These are phyloP conservation scores for Mellivora capensis DNA, from an alignment of 2,113 vertebrate genomes.

Conservation along the genomic window DNA sequence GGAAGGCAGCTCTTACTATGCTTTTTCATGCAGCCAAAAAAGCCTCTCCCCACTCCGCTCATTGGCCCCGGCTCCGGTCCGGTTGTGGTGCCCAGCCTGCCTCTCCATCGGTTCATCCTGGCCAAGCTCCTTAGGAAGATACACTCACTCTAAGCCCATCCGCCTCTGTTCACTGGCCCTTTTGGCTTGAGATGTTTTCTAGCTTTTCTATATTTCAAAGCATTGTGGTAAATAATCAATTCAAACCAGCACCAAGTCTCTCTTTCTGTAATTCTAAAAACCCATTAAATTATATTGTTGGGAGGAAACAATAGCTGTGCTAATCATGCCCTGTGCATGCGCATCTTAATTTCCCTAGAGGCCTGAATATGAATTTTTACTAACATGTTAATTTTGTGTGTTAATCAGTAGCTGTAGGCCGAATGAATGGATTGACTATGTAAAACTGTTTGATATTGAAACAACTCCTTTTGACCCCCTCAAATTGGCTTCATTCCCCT, in stretches of 20 bases:
- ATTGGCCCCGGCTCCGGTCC: not conserved
- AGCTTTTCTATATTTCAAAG: conserved; percentile 83
- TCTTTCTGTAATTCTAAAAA: conserved; percentile 90
- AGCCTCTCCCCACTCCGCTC: not conserved
- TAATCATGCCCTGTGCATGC: conserved; percentile 92
- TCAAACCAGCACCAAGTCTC: conserved; percentile 83
- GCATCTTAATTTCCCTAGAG: conserved; percentile 93
- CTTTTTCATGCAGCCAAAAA: not conserved
- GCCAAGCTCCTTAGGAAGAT: not conserved
- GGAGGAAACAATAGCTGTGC: conserved; percentile 90
- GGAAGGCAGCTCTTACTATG: conserved; percentile 79
- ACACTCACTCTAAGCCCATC: not conserved
- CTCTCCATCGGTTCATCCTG: not conserved
- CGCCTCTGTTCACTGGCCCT: conserved; percentile 53
- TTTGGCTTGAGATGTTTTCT: conserved; percentile 78
- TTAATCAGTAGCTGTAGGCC: conserved; percentile 93
- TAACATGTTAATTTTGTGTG: conserved; percentile 95
- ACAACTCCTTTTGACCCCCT: conserved; percentile 92
- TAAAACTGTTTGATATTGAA: conserved; percentile 93
- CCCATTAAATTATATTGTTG: conserved; percentile 95
- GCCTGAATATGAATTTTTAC: conserved; percentile 92
- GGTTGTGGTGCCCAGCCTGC: not conserved
- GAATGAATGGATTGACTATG: conserved; percentile 90
- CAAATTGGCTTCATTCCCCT: conserved; percentile 95
- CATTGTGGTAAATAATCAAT: conserved; percentile 88